These are phyloP conservation scores for Tipula helvola DNA, from an alignment of 2,888 invertebrate species.

Conservation along the genomic window DNA sequence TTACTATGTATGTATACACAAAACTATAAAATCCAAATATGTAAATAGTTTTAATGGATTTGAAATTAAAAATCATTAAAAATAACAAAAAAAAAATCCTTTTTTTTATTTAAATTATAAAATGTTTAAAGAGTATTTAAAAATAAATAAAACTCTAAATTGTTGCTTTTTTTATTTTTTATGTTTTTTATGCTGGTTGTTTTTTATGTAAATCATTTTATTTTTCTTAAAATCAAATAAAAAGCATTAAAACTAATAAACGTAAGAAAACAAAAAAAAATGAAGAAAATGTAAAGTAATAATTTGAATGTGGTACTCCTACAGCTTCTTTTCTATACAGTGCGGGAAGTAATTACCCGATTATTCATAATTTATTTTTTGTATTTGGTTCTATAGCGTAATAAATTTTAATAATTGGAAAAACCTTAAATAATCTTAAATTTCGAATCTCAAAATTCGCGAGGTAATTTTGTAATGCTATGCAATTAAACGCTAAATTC, in stretches of 20 bases:
- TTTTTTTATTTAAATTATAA: neutral
- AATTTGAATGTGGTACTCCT: neutral
- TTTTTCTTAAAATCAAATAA: neutral
- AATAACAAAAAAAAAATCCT: neutral
- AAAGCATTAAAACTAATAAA: neutral
- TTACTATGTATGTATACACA: neutral
- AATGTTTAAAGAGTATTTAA: neutral
- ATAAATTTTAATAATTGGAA: too few species aligned
- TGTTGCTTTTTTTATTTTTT: neutral
- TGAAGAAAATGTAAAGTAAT: neutral
- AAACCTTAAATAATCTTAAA: too few species aligned
- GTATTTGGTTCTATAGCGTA: too few species aligned
- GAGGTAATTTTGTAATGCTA: too few species aligned
- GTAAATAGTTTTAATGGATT: neutral
- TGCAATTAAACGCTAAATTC: too few species aligned
- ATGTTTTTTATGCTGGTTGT: neutral
- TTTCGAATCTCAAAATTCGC: too few species aligned
- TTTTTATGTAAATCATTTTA: neutral
- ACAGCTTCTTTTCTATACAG: neutral
- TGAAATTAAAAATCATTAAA: neutral
- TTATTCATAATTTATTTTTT: too few species aligned
- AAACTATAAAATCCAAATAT: neutral
- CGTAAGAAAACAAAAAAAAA: neutral
- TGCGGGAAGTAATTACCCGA: neutral
- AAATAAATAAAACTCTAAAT: neutral